A percentile compares a stretch with the other conserved stretches of the same genome.
Evolutionary conservation across 2,113 vertebrate species (phyloP).

Genomic region (Hemichromis elongatus): DNA sequence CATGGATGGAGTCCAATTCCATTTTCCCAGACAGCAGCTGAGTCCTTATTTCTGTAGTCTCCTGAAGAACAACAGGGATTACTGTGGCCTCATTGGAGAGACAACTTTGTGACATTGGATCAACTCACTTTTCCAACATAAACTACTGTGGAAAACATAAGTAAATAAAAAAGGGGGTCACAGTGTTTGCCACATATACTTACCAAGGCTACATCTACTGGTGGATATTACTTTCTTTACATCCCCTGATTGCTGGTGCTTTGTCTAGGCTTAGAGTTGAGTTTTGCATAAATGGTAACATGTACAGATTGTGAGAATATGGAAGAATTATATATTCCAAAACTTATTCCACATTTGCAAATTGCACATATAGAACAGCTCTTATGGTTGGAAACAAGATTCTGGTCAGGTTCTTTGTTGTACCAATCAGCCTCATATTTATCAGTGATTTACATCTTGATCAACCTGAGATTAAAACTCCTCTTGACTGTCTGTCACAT

Average conservation of each 20-base stretch:
- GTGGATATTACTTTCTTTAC: fast-evolving
- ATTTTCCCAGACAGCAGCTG: neutral
- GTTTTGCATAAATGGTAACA: neutral
- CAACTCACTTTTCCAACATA: neutral
- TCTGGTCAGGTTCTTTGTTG: neutral
- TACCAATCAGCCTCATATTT: neutral
- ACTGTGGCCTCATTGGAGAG: neutral
- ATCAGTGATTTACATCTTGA: neutral
- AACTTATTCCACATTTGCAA: neutral
- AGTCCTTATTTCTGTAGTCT: neutral
- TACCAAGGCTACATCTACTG: neutral
- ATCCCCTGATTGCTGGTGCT: neutral
- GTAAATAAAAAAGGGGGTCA: neutral
- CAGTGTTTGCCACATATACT: neutral
- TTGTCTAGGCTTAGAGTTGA: neutral
- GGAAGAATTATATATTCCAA: neutral
- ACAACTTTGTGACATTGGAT: neutral
- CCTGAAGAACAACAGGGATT: neutral
- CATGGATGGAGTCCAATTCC: neutral
- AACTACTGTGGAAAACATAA: neutral
- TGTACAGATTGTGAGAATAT: neutral
- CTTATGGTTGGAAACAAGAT: neutral
- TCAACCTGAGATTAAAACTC: neutral
- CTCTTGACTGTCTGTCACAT: neutral
- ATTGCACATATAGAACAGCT: neutral